Percentiles rank a stretch among this genome's conserved stretches.
Conservation (phyloP, 1,140 invertebrate species). For the Hyposmocoma kahamanoa region DNA sequence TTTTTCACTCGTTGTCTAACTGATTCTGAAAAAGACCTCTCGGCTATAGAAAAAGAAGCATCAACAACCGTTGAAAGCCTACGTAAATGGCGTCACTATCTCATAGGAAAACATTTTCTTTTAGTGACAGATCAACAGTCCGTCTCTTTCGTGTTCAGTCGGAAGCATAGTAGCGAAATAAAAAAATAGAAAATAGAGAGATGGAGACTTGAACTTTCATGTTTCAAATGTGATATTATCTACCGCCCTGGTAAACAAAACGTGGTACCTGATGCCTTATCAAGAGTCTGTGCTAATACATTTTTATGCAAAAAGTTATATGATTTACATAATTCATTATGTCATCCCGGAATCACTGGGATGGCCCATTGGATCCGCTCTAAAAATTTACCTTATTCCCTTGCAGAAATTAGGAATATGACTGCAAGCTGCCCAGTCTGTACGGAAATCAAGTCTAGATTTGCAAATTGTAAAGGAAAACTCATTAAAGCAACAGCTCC, state of each 20-base stretch:
- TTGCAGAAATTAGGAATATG: constrained; percentile 20
- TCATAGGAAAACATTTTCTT: constrained; percentile 5
- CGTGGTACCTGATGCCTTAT: constrained; percentile 13
- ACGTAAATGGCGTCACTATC: constrained; percentile 13
- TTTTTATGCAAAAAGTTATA: not conserved
- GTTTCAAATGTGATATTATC: constrained; percentile 11
- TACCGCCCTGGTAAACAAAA: constrained; percentile 21
- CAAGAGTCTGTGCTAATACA: constrained; percentile 14
- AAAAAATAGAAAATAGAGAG: constrained; percentile 11
- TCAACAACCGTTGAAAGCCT: constrained; percentile 12
- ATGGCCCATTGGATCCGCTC: constrained; percentile 20
- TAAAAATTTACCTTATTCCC: constrained; percentile 29
- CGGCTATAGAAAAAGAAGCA: constrained; percentile 15
- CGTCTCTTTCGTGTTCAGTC: constrained; percentile 9
- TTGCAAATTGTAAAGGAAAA: constrained; percentile 3
- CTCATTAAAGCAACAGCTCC: constrained; percentile 26
- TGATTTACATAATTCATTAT: too few relatives aligned
- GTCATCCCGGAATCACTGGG: too few relatives aligned
- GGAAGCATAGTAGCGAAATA: constrained; percentile 4
- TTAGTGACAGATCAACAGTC: constrained; percentile 12
- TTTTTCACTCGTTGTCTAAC: constrained; percentile 14
- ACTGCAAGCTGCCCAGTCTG: constrained; percentile 17
- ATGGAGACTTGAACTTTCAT: constrained; percentile 10
- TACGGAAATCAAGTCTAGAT: constrained; percentile 26
- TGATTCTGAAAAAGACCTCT: constrained; percentile 11